A percentile compares a stretch with the other conserved stretches of the same genome.
Conservation (phyloP, 2,888 invertebrate species). For the Deroplatys truncata region DNA sequence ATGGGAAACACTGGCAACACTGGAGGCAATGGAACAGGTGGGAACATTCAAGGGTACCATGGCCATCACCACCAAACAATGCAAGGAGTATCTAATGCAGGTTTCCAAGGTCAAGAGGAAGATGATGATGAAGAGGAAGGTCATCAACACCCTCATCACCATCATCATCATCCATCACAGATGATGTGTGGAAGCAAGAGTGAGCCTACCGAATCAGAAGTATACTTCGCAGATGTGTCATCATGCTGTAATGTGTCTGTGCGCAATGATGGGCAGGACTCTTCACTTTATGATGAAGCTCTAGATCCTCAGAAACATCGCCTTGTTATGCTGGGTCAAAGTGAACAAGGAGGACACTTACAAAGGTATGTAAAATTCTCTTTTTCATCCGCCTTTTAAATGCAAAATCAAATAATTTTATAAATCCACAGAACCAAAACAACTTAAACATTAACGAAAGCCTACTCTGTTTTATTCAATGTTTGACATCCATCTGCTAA, state of each 20-base stretch:
- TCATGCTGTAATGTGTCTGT: constrained; percentile 71
- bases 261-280: constrained; percentile 52
- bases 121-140: constrained; percentile 30
- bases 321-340: constrained; percentile 9
- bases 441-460: too few species aligned
- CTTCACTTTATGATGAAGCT: constrained; percentile 55
- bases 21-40: not conserved
- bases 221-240: constrained; percentile 82
- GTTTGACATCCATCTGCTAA: too few species aligned
- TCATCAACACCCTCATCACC: not conserved
- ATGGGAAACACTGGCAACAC: constrained; percentile 13
- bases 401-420: not conserved
- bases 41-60: not conserved
- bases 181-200: constrained; percentile 30
- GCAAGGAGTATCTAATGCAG: constrained; percentile 68
- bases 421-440: too few species aligned
- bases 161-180: not conserved
- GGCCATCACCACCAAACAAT: not conserved
- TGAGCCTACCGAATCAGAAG: constrained; percentile 72
- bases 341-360: not conserved
- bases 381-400: not conserved
- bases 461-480: too few species aligned
- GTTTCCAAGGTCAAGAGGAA: constrained; percentile 66
- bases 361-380: not conserved
- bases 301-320: constrained; percentile 39